phyloP scores from a whole-genome alignment of 1,140 invertebrate genomes.

The Varroa destructor region DNA sequence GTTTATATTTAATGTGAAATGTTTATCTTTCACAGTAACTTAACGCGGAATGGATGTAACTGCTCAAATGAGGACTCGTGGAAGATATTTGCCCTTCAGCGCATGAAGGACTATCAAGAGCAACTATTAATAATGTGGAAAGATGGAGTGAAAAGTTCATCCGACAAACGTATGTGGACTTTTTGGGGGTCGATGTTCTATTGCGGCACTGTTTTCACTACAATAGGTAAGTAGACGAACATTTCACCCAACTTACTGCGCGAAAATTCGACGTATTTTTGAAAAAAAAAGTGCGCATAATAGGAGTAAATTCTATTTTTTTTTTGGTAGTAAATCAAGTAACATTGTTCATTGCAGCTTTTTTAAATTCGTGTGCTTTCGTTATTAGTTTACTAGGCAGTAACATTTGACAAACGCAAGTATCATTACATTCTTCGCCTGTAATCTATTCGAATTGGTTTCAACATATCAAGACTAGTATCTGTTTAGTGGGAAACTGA shows the following conservation, averaged over 20 bases:
- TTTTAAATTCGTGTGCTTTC: too few species aligned
- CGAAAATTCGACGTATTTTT: too few species aligned
- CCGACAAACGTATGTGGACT: slow-evolving; percentile 31
- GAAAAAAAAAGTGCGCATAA: too few species aligned
- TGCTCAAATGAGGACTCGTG: slow-evolving; percentile 1
- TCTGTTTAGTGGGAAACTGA: too few species aligned
- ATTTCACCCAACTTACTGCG: background rate
- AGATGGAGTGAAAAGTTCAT: background rate
- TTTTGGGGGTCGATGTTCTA: slow-evolving; percentile 35
- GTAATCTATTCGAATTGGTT: too few species aligned
- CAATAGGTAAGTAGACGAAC: slow-evolving; percentile 32
- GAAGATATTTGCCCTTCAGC: slow-evolving; percentile 13
- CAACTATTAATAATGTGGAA: slow-evolving; percentile 22
- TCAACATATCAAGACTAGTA: too few species aligned
- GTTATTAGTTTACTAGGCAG: too few species aligned
- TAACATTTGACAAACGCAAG: too few species aligned
- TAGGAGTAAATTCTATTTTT: too few species aligned
- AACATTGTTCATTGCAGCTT: too few species aligned
- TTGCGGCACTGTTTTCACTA: slow-evolving; percentile 35
- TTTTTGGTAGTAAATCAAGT: too few species aligned
- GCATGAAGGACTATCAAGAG: slow-evolving; percentile 23
- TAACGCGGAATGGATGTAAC: background rate
- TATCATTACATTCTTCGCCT: too few species aligned
- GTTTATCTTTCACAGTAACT: slow-evolving; percentile 1
- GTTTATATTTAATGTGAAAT: background rate